Evolutionary conservation across 1,140 invertebrate genomes (phyloP), one percentile per base, ranked within the genome.

Genomic region (Aethina tumida): DNA sequence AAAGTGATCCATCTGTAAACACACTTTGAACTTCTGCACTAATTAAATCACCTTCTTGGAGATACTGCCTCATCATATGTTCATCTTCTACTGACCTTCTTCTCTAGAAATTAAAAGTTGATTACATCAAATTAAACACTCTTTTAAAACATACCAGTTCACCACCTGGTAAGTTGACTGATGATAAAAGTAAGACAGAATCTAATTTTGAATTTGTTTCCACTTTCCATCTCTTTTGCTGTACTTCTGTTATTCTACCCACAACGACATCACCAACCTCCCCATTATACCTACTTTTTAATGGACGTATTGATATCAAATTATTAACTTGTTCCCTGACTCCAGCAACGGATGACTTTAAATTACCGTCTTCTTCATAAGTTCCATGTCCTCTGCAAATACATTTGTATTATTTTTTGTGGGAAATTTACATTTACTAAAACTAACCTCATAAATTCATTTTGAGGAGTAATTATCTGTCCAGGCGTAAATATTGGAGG

Each of bases 241-340:
- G 83, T 1, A 92, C 83, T 63, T 97, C 91, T 0, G 84, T 77
- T 10, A 99, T 85, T 39, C 96, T 70, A 0, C 93, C 96, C 24
- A 99, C 84, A 21, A 99, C 76, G 10, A 99, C 90, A 69, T 99
- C 96, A 1, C 96, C 96, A 39, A 98, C 86, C 67, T 97, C 93
- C 5, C 95, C 94, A 56, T 84, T 81, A 58, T 90, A 91, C 17
- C 84, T 71, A 53, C 82, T 84, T 62, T 96, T 96, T 5, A 95
- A 63, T 0, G 95, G 91, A 43, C 74, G 75, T 3, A 99, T 81
- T 15, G 87, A 86, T 33, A 98, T 82, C 10, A 99, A 68, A 62
- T 95, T 93, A 59, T 97, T 98, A 1, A 98, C 90, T 68, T 86
- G 79, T 57, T 96, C 82, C 50, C 95, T 79, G 24, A 89, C 74